Conservation (phyloP, 2,797 vertebrate species). For the Clamator glandarius region DNA sequence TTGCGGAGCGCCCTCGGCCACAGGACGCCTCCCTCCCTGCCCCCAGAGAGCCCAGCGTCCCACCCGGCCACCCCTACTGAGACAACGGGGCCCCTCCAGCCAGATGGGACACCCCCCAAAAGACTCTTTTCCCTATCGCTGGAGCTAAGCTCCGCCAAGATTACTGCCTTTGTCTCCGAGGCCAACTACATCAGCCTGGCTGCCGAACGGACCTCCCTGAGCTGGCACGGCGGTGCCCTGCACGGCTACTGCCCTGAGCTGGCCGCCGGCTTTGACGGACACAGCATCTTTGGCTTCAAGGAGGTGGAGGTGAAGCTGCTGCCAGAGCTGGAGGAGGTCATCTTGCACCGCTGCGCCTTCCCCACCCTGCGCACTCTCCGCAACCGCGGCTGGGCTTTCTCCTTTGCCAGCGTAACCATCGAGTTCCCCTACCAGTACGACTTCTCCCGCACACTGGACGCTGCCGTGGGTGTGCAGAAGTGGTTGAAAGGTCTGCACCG, state of each 20-base stretch:
- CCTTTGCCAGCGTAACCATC: slow-evolving; percentile 83
- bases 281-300: slow-evolving; percentile 90
- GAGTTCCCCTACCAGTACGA: slow-evolving; percentile 98
- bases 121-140: slow-evolving; percentile 79
- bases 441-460: slow-evolving; percentile 92
- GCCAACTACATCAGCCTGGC: slow-evolving; percentile 87
- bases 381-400: slow-evolving; percentile 89
- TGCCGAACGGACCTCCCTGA: slow-evolving; percentile 81
- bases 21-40: not conserved
- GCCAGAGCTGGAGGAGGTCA: slow-evolving; percentile 85
- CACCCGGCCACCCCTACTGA: not conserved
- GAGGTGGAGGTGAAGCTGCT: slow-evolving; percentile 84
- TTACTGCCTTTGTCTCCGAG: slow-evolving; percentile 87
- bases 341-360: slow-evolving; percentile 85
- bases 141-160: slow-evolving; percentile 82
- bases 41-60: not conserved
- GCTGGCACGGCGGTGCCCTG: slow-evolving; percentile 76
- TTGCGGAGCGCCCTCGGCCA: slow-evolving; percentile 66
- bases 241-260: slow-evolving; percentile 84
- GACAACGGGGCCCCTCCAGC: not conserved
- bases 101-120: slow-evolving; percentile 42
- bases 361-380: slow-evolving; percentile 82
- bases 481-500: slow-evolving; percentile 93
- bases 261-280: slow-evolving; percentile 90
- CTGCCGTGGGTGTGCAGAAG: slow-evolving; percentile 91